A percentile compares a stretch with the other conserved stretches of the same genome.
These are phyloP conservation scores for Macrotus californicus DNA, from an alignment of 2,113 vertebrate species.

Conservation along the genomic window DNA sequence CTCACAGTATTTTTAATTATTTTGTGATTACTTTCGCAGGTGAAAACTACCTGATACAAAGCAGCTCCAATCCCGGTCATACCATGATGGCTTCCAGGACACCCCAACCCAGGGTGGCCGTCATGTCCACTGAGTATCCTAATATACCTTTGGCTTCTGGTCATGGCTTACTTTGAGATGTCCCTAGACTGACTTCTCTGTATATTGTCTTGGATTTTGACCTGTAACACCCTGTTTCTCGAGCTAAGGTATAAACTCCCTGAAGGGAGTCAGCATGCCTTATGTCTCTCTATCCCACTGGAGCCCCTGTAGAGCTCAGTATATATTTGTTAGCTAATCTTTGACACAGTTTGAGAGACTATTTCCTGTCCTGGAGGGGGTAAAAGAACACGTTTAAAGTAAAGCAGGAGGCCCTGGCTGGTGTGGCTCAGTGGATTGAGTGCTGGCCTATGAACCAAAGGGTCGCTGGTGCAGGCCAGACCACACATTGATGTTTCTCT, in stretches of 20 bases:
- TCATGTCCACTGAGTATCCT: neutral
- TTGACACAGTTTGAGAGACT: slow-evolving; percentile 23
- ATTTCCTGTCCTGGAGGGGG: neutral
- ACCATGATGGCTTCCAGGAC: neutral
- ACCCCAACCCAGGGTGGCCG: too few relatives aligned
- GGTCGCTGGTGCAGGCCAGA: too few relatives aligned
- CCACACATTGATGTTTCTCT: too few relatives aligned
- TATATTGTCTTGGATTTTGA: neutral
- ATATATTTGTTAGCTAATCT: slow-evolving; percentile 25
- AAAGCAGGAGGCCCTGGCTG: neutral
- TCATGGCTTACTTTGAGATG: neutral
- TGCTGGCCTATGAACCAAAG: too few relatives aligned
- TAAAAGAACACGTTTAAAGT: slow-evolving; percentile 15
- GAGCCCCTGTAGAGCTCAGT: neutral
- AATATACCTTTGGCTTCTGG: neutral
- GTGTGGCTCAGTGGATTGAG: too few relatives aligned
- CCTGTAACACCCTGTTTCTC: neutral
- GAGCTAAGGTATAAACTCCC: slow-evolving; percentile 23
- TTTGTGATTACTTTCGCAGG: neutral
- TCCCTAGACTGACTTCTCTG: neutral
- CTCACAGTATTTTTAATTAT: neutral
- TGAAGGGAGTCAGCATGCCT: neutral
- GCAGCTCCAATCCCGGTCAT: neutral
- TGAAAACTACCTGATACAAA: neutral
- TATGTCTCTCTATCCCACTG: neutral